Conservation (phyloP, 2,113 vertebrate genomes). For the Chitala chitala region DNA sequence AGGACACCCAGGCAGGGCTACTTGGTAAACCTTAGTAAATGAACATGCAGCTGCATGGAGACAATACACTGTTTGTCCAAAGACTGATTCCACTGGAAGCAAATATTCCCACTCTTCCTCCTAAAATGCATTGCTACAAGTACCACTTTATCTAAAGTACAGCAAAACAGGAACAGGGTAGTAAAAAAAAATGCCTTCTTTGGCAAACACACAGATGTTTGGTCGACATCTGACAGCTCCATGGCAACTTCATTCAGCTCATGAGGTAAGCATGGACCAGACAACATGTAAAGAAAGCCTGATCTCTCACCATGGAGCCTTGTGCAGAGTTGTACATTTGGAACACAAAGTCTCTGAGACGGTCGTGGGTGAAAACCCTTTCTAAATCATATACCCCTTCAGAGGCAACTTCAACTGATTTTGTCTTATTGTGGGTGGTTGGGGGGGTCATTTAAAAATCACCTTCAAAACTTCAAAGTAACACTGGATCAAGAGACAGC, state of each 20-base stretch:
- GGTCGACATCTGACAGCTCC: not conserved
- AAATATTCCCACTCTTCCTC: not conserved
- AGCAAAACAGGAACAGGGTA: not conserved
- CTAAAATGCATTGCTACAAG: not conserved
- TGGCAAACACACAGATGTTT: not conserved
- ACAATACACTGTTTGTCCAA: no score
- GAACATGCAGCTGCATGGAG: not conserved
- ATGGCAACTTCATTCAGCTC: not conserved
- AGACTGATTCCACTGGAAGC: conserved; percentile 4
- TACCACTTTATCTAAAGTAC: not conserved
- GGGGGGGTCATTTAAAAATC: conserved; percentile 36
- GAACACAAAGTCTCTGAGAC: conserved; percentile 35
- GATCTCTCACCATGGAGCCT: not conserved
- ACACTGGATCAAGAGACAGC: not conserved
- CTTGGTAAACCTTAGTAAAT: not conserved
- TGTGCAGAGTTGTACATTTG: conserved; percentile 11
- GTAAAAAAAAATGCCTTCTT: not conserved
- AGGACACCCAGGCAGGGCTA: not conserved
- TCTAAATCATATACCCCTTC: conserved; percentile 58
- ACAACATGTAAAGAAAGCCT: not conserved
- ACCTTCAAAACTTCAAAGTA: conserved; percentile 9
- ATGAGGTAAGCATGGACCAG: not conserved
- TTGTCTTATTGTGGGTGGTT: conserved; percentile 48
- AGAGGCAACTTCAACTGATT: conserved; percentile 48
- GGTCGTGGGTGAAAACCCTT: conserved; percentile 38